These are phyloP conservation scores for Heliothis peltigera DNA, from an alignment of 2,888 invertebrate genomes.

Conservation along the genomic window DNA sequence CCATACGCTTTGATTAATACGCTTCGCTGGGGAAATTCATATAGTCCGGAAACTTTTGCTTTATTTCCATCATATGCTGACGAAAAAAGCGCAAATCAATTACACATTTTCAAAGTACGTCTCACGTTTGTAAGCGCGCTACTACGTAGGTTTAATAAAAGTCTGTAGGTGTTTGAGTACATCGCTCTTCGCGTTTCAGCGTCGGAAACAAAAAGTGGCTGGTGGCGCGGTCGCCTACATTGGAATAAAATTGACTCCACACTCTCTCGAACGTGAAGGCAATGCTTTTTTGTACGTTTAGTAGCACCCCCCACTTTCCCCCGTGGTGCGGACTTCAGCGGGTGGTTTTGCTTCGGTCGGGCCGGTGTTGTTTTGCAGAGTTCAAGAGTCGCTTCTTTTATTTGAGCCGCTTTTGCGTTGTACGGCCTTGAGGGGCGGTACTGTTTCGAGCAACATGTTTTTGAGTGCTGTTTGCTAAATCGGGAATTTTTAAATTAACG, in stretches of 20 bases:
- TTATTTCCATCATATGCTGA: slow-evolving; percentile 33
- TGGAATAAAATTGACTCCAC: slow-evolving; percentile 90
- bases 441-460: slow-evolving; percentile 83
- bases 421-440: slow-evolving; percentile 87
- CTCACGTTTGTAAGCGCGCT: slow-evolving; percentile 47
- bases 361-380: slow-evolving; percentile 88
- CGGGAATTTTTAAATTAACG: slow-evolving; percentile 88
- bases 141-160: slow-evolving; percentile 84
- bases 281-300: slow-evolving; percentile 86
- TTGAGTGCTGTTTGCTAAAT: slow-evolving; percentile 86
- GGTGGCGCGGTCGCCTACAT: slow-evolving; percentile 89
- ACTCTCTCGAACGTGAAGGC: slow-evolving; percentile 89
- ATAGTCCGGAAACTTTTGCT: slow-evolving; percentile 25
- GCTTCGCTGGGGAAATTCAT: slow-evolving; percentile 13
- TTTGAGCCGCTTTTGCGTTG: slow-evolving; percentile 88
- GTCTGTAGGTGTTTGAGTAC: slow-evolving; percentile 88
- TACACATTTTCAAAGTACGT: slow-evolving; percentile 49
- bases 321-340: slow-evolving; percentile 85
- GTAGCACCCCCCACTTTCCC: slow-evolving; percentile 73
- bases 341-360: slow-evolving; percentile 89
- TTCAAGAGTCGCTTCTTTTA: slow-evolving; percentile 89
- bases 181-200: slow-evolving; percentile 87
- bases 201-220: slow-evolving; percentile 89
- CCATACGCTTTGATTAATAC: slow-evolving; percentile 31
- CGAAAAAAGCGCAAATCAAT: slow-evolving; percentile 50